Conservation (phyloP, 1,140 invertebrate genomes). For the Mizuhopecten yessoensis region DNA sequence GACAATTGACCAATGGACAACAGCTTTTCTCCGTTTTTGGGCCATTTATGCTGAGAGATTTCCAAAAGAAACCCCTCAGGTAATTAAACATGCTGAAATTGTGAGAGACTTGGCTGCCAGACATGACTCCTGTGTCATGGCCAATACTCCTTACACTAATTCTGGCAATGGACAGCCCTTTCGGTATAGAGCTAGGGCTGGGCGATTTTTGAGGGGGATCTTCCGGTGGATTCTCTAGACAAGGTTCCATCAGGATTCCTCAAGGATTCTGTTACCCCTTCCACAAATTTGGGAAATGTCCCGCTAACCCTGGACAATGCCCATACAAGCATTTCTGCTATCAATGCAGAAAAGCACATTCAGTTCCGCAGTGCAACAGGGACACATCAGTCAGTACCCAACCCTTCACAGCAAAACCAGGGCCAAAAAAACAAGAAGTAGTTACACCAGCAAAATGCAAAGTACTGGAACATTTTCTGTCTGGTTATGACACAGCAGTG, state of each 20-base stretch:
- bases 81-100: conserved; percentile 54
- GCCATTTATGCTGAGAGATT: conserved; percentile 58
- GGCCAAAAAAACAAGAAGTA: background rate
- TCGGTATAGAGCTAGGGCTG: background rate
- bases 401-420: background rate
- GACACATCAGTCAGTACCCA: background rate
- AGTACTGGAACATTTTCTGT: background rate
- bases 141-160: background rate
- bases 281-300: too few species aligned
- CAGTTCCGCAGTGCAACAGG: background rate
- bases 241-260: too few species aligned
- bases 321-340: background rate
- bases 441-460: conserved; percentile 29
- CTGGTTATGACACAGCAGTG: too few species aligned
- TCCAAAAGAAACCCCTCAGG: too few species aligned
- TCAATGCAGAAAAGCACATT: too few species aligned
- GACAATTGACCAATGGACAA: conserved; percentile 46
- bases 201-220: too few species aligned
- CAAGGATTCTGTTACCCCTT: too few species aligned
- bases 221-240: too few species aligned
- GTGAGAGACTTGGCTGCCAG: conserved; percentile 50
- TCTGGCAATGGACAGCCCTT: background rate
- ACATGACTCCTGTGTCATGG: conserved; percentile 42
- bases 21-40: conserved; percentile 49
- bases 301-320: background rate